phyloP scores from a whole-genome alignment of 2,797 vertebrate genomes.

The Chromis chromis region DNA sequence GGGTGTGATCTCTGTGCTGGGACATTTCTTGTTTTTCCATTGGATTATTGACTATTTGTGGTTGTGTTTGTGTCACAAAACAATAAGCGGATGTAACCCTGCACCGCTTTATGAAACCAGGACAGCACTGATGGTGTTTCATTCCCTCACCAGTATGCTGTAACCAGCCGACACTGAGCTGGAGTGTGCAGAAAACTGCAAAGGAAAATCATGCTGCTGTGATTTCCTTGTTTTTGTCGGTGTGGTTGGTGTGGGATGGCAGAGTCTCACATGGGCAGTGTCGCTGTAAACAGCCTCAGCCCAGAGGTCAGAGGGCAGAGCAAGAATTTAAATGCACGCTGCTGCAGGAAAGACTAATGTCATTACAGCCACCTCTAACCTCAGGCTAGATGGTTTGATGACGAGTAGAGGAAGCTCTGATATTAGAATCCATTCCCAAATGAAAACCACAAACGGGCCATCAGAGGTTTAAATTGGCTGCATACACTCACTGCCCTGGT shows the following conservation, averaged over 20 bases:
- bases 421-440: conserved; percentile 9
- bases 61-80: conserved; percentile 43
- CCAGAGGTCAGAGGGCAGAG: conserved; percentile 48
- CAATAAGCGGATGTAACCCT: conserved; percentile 63
- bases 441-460: not conserved
- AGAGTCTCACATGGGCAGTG: conserved; percentile 51
- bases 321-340: conserved; percentile 24
- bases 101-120: conserved; percentile 54
- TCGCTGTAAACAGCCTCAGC: conserved; percentile 52
- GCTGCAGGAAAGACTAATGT: conserved; percentile 54
- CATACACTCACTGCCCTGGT: not conserved
- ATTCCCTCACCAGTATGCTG: conserved; percentile 6
- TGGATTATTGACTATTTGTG: conserved; percentile 68
- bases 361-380: conserved; percentile 31
- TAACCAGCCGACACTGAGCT: conserved; percentile 4
- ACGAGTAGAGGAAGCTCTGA: conserved; percentile 13
- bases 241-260: conserved; percentile 59
- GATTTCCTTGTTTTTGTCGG: conserved; percentile 73
- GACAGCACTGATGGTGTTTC: conserved; percentile 34
- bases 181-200: conserved; percentile 15
- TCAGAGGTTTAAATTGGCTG: not conserved
- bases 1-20: conserved; percentile 26
- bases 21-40: conserved; percentile 63
- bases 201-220: conserved; percentile 32
- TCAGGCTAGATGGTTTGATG: conserved; percentile 6